These are phyloP conservation scores for Choloepus hoffmanni DNA, from an alignment of 2,113 vertebrate genomes.

Conservation along the genomic window DNA sequence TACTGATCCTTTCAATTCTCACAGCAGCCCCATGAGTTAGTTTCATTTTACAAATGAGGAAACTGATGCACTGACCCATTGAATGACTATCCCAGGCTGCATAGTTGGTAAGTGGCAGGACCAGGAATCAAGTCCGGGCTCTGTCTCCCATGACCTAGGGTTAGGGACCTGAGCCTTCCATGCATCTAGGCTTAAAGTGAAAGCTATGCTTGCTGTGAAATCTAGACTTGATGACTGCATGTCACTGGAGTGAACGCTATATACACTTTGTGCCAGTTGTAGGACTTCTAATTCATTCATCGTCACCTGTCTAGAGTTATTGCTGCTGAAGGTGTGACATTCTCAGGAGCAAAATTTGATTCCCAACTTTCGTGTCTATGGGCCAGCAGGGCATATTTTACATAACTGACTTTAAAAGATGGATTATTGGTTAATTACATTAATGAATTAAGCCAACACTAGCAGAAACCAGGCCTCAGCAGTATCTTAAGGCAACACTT, in stretches of 20 bases:
- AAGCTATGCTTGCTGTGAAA: background rate
- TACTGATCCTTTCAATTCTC: background rate
- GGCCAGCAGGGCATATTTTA: slow-evolving; percentile 74
- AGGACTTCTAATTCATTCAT: background rate
- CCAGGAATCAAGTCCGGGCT: background rate
- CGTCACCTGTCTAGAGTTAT: background rate
- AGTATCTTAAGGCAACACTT: slow-evolving; percentile 80
- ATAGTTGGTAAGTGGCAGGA: background rate
- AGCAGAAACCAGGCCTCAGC: slow-evolving; percentile 75
- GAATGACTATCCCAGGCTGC: too few species aligned
- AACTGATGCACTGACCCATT: background rate
- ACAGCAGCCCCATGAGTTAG: background rate
- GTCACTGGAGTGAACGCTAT: too few species aligned
- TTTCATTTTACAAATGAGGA: background rate
- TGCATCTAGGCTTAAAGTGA: background rate
- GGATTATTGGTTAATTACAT: slow-evolving; percentile 82
- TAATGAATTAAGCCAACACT: slow-evolving; percentile 83
- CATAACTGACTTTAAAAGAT: slow-evolving; percentile 82
- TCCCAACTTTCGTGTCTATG: slow-evolving; percentile 71
- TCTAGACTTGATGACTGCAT: background rate
- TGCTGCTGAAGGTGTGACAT: slow-evolving; percentile 68
- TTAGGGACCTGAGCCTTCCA: background rate
- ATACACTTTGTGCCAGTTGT: accelerated
- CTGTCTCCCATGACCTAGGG: background rate
- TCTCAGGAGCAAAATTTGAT: slow-evolving; percentile 77